A percentile compares a stretch with the other conserved stretches of the same genome.
These are phyloP conservation scores for Serinus canaria DNA, from an alignment of 2,113 vertebrate species.

Conservation along the genomic window DNA sequence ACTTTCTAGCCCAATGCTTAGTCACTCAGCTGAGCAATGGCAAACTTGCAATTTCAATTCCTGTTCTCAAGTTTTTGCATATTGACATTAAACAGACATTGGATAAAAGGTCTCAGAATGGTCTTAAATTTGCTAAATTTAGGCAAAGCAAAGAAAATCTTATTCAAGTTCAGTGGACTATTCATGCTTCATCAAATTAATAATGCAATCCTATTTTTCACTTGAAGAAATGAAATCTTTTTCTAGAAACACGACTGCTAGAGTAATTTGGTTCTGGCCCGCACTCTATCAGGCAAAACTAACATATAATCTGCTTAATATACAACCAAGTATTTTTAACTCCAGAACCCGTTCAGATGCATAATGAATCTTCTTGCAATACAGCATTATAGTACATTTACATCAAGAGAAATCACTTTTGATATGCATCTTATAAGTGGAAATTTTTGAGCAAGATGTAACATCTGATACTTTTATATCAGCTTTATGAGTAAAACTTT, in stretches of 20 bases:
- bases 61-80: accelerated
- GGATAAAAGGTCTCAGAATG: neutral
- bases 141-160: neutral
- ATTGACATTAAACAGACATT: neutral
- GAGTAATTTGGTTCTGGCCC: neutral
- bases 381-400: accelerated
- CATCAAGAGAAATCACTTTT: neutral
- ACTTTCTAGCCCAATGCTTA: neutral
- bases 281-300: neutral
- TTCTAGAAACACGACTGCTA: neutral
- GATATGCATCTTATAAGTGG: neutral
- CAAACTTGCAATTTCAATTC: neutral
- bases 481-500: neutral
- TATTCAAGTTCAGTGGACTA: neutral
- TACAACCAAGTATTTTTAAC: neutral
- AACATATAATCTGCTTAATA: neutral
- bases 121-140: neutral
- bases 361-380: neutral
- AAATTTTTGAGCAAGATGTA: neutral
- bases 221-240: neutral
- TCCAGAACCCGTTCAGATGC: neutral
- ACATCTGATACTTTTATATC: neutral
- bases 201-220: neutral
- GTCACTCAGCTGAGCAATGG: accelerated
- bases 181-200: neutral